Evolutionary conservation across 2,888 invertebrate genomes (phyloP).

Genomic region (Agrenia bidenticulata): DNA sequence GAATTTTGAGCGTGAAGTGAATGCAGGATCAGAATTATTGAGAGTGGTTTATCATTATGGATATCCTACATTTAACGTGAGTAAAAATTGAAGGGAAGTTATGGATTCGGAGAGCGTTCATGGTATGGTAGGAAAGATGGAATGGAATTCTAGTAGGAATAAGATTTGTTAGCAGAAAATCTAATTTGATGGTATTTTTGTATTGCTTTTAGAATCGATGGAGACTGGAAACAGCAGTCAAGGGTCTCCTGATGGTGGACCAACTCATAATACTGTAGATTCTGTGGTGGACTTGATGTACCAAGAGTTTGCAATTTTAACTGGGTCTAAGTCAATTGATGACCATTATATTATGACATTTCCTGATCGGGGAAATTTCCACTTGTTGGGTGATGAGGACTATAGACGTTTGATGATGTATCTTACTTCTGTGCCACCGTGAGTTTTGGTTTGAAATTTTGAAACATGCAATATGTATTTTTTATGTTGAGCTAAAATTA

Average conservation of each 20-base stretch:
- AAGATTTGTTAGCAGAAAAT: too few species aligned
- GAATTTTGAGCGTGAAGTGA: too few species aligned
- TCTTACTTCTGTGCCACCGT: conserved; percentile 94
- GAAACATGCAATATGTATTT: conserved; percentile 57
- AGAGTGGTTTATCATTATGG: too few species aligned
- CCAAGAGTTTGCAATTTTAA: conserved; percentile 84
- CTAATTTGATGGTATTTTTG: too few species aligned
- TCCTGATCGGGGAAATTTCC: conserved; percentile 88
- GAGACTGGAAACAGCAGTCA: conserved; percentile 57
- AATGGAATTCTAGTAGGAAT: too few species aligned
- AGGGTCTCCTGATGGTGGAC: conserved; percentile 59
- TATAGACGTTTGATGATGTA: conserved; percentile 90
- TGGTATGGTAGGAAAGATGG: too few species aligned
- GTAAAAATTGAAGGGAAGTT: too few species aligned
- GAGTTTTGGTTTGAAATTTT: conserved; percentile 55
- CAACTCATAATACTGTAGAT: conserved; percentile 59
- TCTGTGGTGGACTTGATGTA: conserved; percentile 79
- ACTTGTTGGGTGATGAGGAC: conserved; percentile 77
- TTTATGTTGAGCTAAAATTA: conserved; percentile 1
- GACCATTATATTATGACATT: conserved; percentile 92
- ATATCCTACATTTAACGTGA: too few species aligned
- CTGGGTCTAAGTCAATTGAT: conserved; percentile 90
- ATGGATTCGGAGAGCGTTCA: too few species aligned
- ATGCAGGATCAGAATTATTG: too few species aligned
- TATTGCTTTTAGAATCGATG: conserved; percentile 46